These are phyloP conservation scores for Lutjanus argentimaculatus DNA, from an alignment of 2,797 vertebrate species.

Conservation along the genomic window DNA sequence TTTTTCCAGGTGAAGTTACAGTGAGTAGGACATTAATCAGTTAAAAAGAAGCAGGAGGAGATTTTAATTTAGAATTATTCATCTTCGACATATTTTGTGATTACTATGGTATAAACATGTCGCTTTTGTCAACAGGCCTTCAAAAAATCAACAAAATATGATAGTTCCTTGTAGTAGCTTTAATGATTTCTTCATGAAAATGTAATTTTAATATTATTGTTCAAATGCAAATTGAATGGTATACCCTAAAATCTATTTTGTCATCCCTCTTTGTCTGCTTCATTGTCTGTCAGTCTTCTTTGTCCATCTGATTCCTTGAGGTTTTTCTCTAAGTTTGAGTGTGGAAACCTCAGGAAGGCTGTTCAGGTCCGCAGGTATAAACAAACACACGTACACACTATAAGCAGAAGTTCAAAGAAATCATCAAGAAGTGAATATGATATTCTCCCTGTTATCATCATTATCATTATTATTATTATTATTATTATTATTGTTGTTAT, in stretches of 20 bases:
- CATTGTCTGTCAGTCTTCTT: conserved; percentile 73
- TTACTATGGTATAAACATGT: no score
- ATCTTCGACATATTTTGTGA: no score
- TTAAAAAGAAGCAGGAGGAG: no score
- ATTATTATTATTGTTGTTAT: no score
- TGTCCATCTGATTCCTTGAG: conserved; percentile 78
- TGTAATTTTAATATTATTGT: neutral
- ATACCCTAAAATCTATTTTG: neutral
- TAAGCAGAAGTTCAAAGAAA: neutral
- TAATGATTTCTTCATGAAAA: neutral
- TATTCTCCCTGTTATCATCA: no score
- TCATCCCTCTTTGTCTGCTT: neutral
- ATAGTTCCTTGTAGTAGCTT: no score
- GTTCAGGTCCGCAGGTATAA: conserved; percentile 91
- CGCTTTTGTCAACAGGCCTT: no score
- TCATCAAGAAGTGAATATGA: no score
- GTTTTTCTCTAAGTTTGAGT: conserved; percentile 95
- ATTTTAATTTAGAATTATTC: no score
- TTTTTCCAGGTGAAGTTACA: no score
- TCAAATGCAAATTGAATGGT: neutral
- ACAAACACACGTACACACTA: conserved; percentile 10
- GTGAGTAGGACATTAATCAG: no score
- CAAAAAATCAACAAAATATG: neutral
- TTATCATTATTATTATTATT: neutral
- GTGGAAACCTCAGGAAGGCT: conserved; percentile 93